A percentile compares a stretch with the other conserved stretches of the same genome.
phyloP scores from a whole-genome alignment of 2,888 invertebrate species.

The Melieria omissa region DNA sequence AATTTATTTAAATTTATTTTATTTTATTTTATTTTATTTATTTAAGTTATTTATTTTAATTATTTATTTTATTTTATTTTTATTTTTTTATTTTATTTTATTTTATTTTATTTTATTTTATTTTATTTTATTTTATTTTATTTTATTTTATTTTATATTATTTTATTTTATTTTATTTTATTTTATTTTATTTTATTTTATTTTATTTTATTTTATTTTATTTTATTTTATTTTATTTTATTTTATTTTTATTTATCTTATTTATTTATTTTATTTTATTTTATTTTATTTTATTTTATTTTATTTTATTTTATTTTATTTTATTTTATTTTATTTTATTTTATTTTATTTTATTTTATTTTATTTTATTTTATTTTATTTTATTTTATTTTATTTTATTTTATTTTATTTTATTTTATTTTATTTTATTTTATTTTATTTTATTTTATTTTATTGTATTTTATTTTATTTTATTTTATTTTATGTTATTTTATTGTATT shows the following conservation, averaged over 20 bases:
- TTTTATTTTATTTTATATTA: conserved; percentile 8
- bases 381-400: conserved; percentile 3
- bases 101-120: not conserved
- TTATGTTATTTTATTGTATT: too few relatives aligned
- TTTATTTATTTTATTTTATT: conserved; percentile 8
- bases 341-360: conserved; percentile 9
- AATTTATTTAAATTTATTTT: not conserved
- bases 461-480: too few relatives aligned
- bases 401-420: not conserved
- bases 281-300: conserved; percentile 6
- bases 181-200: conserved; percentile 3
- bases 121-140: conserved; percentile 3
- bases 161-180: not conserved
- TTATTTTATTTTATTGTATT: too few relatives aligned
- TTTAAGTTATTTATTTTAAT: conserved; percentile 5
- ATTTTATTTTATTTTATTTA: not conserved
- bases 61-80: conserved; percentile 5
- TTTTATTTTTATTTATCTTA: conserved; percentile 5
- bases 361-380: conserved; percentile 8
- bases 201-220: conserved; percentile 8
- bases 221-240: conserved; percentile 3
- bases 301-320: not conserved
- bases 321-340: conserved; percentile 6
- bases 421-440: conserved; percentile 1
- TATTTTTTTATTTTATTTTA: not conserved